These are phyloP conservation scores for Torymus aiolomorphi DNA, from an alignment of 2,888 invertebrate species.

Conservation along the genomic window DNA sequence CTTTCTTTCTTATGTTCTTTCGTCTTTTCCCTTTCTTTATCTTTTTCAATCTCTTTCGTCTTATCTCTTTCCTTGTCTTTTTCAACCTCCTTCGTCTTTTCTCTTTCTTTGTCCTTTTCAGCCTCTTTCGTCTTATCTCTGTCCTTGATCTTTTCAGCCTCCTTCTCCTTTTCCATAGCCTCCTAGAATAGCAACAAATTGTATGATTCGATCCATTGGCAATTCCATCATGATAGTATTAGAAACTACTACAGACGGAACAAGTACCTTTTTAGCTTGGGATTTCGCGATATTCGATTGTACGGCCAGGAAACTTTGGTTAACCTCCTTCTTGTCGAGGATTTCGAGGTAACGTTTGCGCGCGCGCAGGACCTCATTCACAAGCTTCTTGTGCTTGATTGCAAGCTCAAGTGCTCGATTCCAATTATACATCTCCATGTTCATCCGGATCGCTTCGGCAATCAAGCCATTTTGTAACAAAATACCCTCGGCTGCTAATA, in stretches of 20 bases:
- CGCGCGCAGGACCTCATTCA: constrained; percentile 84
- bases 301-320: constrained; percentile 77
- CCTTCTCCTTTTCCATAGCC: constrained; percentile 36
- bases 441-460: constrained; percentile 84
- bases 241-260: not conserved
- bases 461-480: constrained; percentile 82
- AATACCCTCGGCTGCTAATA: constrained; percentile 84
- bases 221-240: not conserved
- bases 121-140: not conserved
- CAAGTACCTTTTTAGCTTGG: constrained; percentile 43
- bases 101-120: constrained; percentile 5
- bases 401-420: constrained; percentile 86
- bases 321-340: constrained; percentile 79
- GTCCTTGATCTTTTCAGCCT: constrained; percentile 12
- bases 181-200: constrained; percentile 29
- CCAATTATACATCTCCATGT: constrained; percentile 85
- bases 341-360: constrained; percentile 81
- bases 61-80: not conserved
- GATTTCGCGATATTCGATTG: constrained; percentile 58
- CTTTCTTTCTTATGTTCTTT: not conserved
- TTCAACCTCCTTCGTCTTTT: not conserved
- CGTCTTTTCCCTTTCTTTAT: not conserved
- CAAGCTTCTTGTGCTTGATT: constrained; percentile 83
- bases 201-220: not conserved
- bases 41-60: not conserved